Evolutionary conservation across 1,140 invertebrate species (phyloP).

Genomic region (Papilio machaon): DNA sequence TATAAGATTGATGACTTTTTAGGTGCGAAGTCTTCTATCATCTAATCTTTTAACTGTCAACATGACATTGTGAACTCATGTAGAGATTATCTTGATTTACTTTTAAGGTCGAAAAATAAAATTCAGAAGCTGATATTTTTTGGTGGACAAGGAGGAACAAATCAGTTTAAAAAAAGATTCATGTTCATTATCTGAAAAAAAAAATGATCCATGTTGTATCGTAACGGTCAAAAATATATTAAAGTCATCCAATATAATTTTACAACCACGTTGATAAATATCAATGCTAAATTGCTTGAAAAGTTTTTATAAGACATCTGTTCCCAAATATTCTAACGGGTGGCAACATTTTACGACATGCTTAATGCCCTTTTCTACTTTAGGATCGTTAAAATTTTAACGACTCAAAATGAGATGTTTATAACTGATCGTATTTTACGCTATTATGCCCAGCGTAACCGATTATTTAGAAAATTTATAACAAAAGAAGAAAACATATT

Average conservation of each 20-base stretch:
- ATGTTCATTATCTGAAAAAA: background rate
- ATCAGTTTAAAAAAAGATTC: background rate
- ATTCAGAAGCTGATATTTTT: background rate
- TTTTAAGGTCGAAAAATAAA: background rate
- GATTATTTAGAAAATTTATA: conserved; percentile 27
- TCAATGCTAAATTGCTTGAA: conserved; percentile 22
- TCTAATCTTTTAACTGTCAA: conserved; percentile 37
- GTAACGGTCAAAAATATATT: conserved; percentile 9
- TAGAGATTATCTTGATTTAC: conserved; percentile 25
- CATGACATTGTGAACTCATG: conserved; percentile 7
- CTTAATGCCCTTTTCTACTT: conserved; percentile 42
- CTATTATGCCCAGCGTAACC: conserved; percentile 28
- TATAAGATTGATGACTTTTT: conserved; percentile 65
- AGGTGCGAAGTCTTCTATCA: conserved; percentile 66
- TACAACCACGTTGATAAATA: conserved; percentile 28
- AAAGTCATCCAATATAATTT: conserved; percentile 5
- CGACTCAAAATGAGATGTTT: conserved; percentile 47
- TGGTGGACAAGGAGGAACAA: background rate
- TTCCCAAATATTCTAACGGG: conserved; percentile 35
- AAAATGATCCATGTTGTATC: background rate
- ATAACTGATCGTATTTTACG: conserved; percentile 39
- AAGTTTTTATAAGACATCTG: conserved; percentile 32
- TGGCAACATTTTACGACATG: conserved; percentile 34
- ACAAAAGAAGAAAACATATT: conserved; percentile 3
- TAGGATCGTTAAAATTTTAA: conserved; percentile 63